These are phyloP conservation scores for Chinchilla lanigera DNA, from an alignment of 2,113 vertebrate genomes.

Conservation along the genomic window DNA sequence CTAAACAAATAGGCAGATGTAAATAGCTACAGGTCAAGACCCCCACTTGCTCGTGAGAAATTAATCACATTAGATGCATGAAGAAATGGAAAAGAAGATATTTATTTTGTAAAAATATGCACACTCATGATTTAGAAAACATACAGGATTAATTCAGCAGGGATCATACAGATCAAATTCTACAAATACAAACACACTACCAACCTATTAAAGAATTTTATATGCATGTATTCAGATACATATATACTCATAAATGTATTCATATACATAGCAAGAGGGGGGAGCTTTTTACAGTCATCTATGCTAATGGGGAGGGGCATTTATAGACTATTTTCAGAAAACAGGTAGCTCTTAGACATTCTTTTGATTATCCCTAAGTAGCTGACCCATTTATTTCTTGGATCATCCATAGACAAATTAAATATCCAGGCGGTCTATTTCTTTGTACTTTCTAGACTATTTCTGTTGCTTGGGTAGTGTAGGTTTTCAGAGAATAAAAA, in stretches of 20 bases:
- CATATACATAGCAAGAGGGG: not conserved
- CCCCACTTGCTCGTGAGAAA: not conserved
- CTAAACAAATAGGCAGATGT: not conserved
- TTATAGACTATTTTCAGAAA: not conserved
- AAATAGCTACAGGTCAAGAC: constrained; percentile 44
- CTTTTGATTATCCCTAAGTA: not conserved
- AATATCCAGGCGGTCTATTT: not conserved
- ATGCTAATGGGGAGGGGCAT: not conserved
- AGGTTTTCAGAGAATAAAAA: constrained; percentile 13
- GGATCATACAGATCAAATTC: not conserved
- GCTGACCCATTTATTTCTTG: not conserved
- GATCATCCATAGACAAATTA: not conserved
- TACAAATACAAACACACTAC: not conserved
- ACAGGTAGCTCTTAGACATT: not conserved
- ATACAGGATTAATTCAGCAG: not conserved
- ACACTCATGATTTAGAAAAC: constrained; percentile 12
- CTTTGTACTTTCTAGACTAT: not conserved
- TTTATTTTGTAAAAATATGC: not conserved
- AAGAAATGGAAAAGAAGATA: constrained; percentile 12
- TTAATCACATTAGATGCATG: constrained; percentile 26
- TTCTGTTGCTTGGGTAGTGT: not conserved
- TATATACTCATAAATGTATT: not conserved
- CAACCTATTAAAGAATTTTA: not conserved
- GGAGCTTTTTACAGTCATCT: not conserved
- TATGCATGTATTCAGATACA: not conserved